Evolutionary conservation across 1,140 invertebrate genomes (phyloP), one percentile per base, ranked within the genome.

Genomic region (Tetranychus cinnabarinus): DNA sequence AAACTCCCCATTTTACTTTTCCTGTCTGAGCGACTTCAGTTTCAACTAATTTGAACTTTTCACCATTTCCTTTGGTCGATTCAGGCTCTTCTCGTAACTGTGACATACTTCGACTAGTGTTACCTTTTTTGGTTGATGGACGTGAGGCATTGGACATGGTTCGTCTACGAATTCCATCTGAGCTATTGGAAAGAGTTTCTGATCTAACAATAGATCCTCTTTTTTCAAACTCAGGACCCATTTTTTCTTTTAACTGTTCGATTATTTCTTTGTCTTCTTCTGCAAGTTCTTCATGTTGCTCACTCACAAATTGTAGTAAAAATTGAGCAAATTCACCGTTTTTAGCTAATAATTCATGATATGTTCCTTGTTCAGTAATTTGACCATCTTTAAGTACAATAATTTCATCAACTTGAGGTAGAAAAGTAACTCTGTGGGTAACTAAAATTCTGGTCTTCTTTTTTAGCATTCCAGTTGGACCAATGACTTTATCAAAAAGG

Each of bases 401-500:
- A 59, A 95, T 89, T 64, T 85, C 78, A 73, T 93, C 87, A 0
- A 86, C 83, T 69, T 90, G 80, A 0, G 86, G 83, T 64, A 95
- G 75, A 70, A 86, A 90, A 1, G 65, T 63, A 8, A 70, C 31
- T 33, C 61, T 61, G 55, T 69, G 64, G 13, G 68, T 69, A 1
- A 68, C 68, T 13, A 69, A 55, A 23, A 69, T 56, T 39, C 68
- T 37, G 3, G 68, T 69, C 57, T 87, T 89, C 47, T 78, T 76
- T 63, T 81, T 82, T 31, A 92, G 72, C 2, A 92, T 63, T 33
- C 88, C 87, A 59, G 77, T 80, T 8, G 85, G 82, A 54, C 87
- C 85, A 54, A 87, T 80, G 50, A 88, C 82, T 69, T 90, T 82
- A 64, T 96, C 88, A 70, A 97, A 96, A 62, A 97, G 92, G 69